Conservation (phyloP, 2,113 vertebrate species). For the Anseranas semipalmata region DNA sequence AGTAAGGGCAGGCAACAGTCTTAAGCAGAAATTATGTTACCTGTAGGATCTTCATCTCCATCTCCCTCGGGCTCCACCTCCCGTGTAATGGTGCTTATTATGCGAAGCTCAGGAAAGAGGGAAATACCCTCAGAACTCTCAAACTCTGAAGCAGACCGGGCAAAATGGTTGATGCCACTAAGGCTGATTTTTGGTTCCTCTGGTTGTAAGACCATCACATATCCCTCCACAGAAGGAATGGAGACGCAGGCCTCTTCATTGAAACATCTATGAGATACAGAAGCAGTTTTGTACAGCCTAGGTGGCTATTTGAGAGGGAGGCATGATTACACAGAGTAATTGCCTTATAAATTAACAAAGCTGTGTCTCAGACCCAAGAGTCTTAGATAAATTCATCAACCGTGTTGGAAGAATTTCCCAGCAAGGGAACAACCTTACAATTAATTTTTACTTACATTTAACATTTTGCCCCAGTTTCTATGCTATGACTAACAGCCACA, state of each 20-base stretch:
- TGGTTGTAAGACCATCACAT: constrained; percentile 93
- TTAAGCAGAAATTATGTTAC: constrained; percentile 36
- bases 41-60: constrained; percentile 91
- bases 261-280: constrained; percentile 80
- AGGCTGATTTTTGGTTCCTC: constrained; percentile 97
- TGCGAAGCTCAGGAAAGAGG: constrained; percentile 93
- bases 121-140: constrained; percentile 89
- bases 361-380: constrained; percentile 23
- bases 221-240: constrained; percentile 87
- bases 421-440: constrained; percentile 25
- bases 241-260: constrained; percentile 87
- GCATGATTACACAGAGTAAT: neutral
- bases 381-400: constrained; percentile 32
- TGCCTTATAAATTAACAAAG: constrained; percentile 20
- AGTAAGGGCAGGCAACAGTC: neutral
- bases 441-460: constrained; percentile 49
- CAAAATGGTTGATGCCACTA: constrained; percentile 95
- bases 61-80: constrained; percentile 90
- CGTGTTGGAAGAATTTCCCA: neutral
- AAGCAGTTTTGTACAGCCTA: neutral
- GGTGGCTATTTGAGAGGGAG: neutral
- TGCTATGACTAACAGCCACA: neutral
- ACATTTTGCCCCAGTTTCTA: constrained; percentile 30
- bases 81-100: constrained; percentile 95
- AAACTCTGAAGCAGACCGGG: constrained; percentile 93